A percentile compares a stretch with the other conserved stretches of the same genome.
phyloP scores from a whole-genome alignment of 2,797 vertebrate genomes.

The Brotula barbata region DNA sequence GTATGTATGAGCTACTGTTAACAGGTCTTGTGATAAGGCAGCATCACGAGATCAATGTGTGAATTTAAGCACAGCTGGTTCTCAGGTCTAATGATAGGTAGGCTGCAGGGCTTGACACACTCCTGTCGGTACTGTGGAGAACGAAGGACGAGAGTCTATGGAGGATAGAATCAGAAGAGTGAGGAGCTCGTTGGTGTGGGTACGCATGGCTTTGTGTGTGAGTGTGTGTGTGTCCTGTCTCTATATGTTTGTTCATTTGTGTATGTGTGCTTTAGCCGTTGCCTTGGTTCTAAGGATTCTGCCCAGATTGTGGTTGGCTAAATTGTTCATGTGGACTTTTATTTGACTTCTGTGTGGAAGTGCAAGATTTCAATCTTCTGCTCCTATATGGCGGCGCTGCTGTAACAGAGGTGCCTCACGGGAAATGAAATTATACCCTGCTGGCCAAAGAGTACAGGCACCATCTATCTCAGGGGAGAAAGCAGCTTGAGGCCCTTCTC shows the following conservation, averaged over 20 bases:
- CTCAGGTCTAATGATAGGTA: constrained; percentile 56
- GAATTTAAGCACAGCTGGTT: constrained; percentile 47
- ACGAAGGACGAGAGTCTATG: constrained; percentile 18
- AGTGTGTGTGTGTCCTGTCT: constrained; percentile 9
- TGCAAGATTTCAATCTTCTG: constrained; percentile 69
- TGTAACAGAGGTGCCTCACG: constrained; percentile 60
- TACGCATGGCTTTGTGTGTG: background rate
- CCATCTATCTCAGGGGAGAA: constrained; percentile 66
- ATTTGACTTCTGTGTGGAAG: constrained; percentile 38
- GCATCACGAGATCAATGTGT: constrained; percentile 53
- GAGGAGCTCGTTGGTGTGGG: constrained; percentile 10
- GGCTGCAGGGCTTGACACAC: constrained; percentile 47
- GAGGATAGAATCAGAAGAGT: constrained; percentile 30
- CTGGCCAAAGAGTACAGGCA: constrained; percentile 61
- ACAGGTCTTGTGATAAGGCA: constrained; percentile 45
- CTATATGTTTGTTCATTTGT: background rate
- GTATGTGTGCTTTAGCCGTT: no score
- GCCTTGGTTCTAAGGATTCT: no score
- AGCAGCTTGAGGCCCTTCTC: constrained; percentile 50
- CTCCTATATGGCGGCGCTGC: constrained; percentile 64
- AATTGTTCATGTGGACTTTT: constrained; percentile 39
- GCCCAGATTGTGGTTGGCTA: no score
- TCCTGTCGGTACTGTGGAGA: constrained; percentile 22
- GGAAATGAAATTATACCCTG: constrained; percentile 75
- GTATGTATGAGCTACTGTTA: constrained; percentile 58